Conservation (phyloP, 2,113 vertebrate species). For the Meleagris gallopavo region DNA sequence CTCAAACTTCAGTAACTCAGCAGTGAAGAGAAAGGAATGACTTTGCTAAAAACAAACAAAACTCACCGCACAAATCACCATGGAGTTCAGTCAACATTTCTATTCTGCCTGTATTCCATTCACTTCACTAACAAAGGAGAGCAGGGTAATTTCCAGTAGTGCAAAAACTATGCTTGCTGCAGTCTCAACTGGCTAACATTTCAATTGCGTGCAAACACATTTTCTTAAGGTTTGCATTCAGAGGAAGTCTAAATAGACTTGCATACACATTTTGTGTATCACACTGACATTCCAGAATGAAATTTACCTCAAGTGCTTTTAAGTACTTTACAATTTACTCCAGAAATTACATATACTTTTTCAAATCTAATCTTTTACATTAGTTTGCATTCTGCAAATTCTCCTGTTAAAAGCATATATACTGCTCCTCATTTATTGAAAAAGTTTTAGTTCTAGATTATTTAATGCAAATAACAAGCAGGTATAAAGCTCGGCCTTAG, state of each 20-base stretch:
- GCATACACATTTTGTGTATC: background rate
- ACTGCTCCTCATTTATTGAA: background rate
- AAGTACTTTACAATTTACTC: background rate
- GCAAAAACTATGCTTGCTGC: background rate
- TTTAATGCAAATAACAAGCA: background rate
- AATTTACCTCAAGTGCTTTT: background rate
- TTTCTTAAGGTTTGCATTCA: background rate
- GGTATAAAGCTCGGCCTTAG: background rate
- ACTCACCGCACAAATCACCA: background rate
- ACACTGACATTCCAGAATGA: background rate
- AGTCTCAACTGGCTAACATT: background rate
- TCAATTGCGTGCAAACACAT: background rate
- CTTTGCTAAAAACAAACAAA: conserved; percentile 32
- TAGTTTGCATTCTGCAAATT: background rate
- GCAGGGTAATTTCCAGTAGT: background rate
- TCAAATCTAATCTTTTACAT: background rate
- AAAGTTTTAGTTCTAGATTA: background rate
- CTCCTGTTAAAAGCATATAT: background rate
- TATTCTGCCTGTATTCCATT: background rate
- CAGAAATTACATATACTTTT: background rate
- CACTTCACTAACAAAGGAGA: background rate
- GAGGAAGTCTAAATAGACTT: background rate
- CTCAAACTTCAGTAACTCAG: background rate
- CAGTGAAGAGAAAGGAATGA: background rate
- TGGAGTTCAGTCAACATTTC: background rate